phyloP scores from a whole-genome alignment of 2,113 vertebrate species.

The Pongo abelii region DNA sequence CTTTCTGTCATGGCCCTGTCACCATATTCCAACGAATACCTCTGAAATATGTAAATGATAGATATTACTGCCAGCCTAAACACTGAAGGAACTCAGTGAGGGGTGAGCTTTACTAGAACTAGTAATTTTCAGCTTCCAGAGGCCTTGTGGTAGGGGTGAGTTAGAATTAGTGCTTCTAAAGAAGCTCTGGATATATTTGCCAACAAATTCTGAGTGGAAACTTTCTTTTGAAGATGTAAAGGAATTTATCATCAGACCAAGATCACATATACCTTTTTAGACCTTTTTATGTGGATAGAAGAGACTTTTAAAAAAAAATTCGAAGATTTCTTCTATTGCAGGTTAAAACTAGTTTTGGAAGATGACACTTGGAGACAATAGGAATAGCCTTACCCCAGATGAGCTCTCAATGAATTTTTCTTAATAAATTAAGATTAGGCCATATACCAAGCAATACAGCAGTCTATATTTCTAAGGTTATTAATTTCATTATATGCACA shows the following conservation, averaged over 20 bases:
- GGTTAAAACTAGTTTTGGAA: background rate
- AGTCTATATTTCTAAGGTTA: background rate
- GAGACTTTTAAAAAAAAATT: background rate
- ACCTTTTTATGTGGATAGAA: background rate
- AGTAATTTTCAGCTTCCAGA: background rate
- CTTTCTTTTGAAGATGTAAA: slow-evolving; percentile 18
- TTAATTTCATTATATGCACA: background rate
- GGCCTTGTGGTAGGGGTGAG: background rate
- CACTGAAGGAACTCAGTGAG: background rate
- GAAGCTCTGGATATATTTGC: background rate
- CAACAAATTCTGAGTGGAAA: background rate
- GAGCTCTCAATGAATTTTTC: background rate
- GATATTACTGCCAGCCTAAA: background rate
- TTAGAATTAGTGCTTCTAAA: background rate
- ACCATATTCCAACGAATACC: background rate
- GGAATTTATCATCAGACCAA: background rate
- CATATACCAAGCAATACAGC: background rate
- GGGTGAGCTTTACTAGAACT: background rate
- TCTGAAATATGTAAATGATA: background rate
- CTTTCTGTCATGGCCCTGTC: background rate
- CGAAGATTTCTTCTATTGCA: background rate
- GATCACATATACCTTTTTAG: background rate
- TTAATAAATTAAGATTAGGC: background rate
- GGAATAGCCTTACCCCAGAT: background rate
- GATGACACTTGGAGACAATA: background rate